A percentile compares a stretch with the other conserved stretches of the same genome.
These are phyloP conservation scores for Griposia aprilina DNA, from an alignment of 2,888 invertebrate genomes.

Conservation along the genomic window DNA sequence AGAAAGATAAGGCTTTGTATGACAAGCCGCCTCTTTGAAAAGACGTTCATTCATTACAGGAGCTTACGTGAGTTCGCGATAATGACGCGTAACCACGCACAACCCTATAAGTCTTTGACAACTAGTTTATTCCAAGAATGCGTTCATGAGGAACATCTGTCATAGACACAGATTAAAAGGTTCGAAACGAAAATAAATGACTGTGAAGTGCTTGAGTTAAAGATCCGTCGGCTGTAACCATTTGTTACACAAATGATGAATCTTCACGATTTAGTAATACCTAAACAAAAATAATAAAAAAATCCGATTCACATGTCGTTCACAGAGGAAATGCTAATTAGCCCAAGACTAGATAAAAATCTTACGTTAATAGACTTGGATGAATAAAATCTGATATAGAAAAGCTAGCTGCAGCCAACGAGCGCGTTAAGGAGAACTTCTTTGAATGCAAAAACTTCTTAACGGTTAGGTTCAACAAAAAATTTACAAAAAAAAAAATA, in stretches of 20 bases:
- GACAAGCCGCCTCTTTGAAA: conserved; percentile 47
- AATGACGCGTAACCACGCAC: conserved; percentile 45
- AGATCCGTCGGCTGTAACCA: conserved; percentile 12
- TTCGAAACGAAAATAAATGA: conserved; percentile 54
- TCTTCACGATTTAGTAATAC: conserved; percentile 11
- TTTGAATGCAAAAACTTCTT: conserved; percentile 44
- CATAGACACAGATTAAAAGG: conserved; percentile 48
- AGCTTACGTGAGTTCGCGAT: conserved; percentile 49
- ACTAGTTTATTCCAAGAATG: conserved; percentile 36
- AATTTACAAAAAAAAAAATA: conserved; percentile 50
- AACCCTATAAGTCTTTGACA: conserved; percentile 33
- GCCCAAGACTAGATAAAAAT: conserved; percentile 51
- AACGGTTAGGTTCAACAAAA: conserved; percentile 56
- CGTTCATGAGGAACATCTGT: conserved; percentile 47
- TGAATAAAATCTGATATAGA: conserved; percentile 50
- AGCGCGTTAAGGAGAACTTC: conserved; percentile 43
- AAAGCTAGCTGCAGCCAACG: conserved; percentile 52
- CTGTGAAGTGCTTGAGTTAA: conserved; percentile 33
- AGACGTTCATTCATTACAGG: conserved; percentile 43
- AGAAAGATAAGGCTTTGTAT: conserved; percentile 44
- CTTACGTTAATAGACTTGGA: conserved; percentile 35
- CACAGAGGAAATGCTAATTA: conserved; percentile 53
- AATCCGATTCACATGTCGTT: conserved; percentile 19
- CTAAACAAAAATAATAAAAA: conserved; percentile 29
- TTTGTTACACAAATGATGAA: conserved; percentile 34